These are phyloP conservation scores for Drosophila prolongata DNA, from an alignment of 2,888 invertebrate genomes.

Conservation along the genomic window DNA sequence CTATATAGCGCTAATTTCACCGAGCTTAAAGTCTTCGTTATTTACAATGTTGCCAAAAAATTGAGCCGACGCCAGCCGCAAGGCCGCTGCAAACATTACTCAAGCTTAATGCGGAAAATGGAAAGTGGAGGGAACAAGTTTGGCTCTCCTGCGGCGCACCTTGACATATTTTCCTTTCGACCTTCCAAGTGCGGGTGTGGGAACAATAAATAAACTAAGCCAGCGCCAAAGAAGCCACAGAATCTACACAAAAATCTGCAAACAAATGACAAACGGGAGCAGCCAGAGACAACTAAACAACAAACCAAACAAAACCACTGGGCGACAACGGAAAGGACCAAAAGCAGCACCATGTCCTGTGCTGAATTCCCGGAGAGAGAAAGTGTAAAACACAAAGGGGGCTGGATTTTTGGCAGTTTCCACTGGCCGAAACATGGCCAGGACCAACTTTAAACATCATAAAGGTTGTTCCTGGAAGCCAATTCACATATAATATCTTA, in stretches of 20 bases:
- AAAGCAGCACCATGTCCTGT: slow-evolving; percentile 15
- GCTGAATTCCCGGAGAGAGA: slow-evolving; percentile 31
- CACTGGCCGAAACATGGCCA: slow-evolving; percentile 49
- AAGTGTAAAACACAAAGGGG: slow-evolving; percentile 25
- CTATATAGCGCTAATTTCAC: slow-evolving; percentile 69
- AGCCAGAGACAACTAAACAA: slow-evolving; percentile 66
- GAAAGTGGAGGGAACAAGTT: slow-evolving; percentile 23
- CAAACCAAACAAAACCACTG: slow-evolving; percentile 62
- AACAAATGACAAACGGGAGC: slow-evolving; percentile 79
- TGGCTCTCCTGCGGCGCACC: slow-evolving; percentile 60
- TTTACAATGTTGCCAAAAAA: slow-evolving; percentile 70
- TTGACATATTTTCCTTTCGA: slow-evolving; percentile 63
- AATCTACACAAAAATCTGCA: slow-evolving; percentile 80
- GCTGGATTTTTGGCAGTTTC: slow-evolving; percentile 56
- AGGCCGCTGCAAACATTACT: slow-evolving; percentile 69
- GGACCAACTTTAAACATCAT: slow-evolving; percentile 36
- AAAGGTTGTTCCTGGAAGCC: slow-evolving; percentile 40
- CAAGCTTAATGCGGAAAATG: slow-evolving; percentile 61
- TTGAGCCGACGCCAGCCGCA: slow-evolving; percentile 68
- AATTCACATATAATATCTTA: slow-evolving; percentile 5
- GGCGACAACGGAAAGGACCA: slow-evolving; percentile 49
- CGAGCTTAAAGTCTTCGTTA: slow-evolving; percentile 80
- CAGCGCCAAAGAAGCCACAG: slow-evolving; percentile 76
- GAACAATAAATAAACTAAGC: slow-evolving; percentile 78
- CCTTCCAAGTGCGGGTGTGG: slow-evolving; percentile 15